Conservation (phyloP, 2,888 invertebrate species). For the Aethes cnicana region DNA sequence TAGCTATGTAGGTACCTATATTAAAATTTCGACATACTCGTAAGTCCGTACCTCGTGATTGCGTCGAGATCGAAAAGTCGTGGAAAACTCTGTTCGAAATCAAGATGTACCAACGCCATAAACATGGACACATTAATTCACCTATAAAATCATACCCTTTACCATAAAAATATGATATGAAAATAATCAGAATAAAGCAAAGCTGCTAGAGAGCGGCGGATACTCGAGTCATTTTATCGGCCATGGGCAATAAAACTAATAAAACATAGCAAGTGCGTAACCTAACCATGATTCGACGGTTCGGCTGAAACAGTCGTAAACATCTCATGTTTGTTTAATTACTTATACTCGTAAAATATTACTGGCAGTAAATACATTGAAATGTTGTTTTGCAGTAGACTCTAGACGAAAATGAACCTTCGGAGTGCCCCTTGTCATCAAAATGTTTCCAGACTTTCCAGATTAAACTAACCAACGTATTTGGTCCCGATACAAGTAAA, state of each 20-base stretch:
- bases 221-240: neutral
- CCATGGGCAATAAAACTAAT: neutral
- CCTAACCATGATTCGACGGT: neutral
- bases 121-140: neutral
- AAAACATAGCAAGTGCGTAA: no score
- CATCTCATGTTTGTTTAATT: constrained; percentile 49
- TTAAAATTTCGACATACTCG: no score
- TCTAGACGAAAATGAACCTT: no score
- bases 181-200: constrained; percentile 5
- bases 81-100: no score
- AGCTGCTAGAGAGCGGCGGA: neutral
- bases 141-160: neutral
- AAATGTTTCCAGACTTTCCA: no score
- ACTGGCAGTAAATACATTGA: neutral
- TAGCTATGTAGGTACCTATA: no score
- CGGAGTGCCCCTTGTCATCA: no score
- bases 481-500: no score
- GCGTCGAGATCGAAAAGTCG: no score
- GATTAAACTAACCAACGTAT: no score
- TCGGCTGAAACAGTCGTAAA: constrained; percentile 17
- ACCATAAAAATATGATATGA: constrained; percentile 1
- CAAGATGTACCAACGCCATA: no score
- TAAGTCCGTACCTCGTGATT: no score
- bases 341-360: constrained; percentile 42
- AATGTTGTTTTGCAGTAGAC: neutral